A percentile compares a stretch with the other conserved stretches of the same genome.
phyloP scores from a whole-genome alignment of 2,797 vertebrate genomes.

The Acipenser oxyrinchus region DNA sequence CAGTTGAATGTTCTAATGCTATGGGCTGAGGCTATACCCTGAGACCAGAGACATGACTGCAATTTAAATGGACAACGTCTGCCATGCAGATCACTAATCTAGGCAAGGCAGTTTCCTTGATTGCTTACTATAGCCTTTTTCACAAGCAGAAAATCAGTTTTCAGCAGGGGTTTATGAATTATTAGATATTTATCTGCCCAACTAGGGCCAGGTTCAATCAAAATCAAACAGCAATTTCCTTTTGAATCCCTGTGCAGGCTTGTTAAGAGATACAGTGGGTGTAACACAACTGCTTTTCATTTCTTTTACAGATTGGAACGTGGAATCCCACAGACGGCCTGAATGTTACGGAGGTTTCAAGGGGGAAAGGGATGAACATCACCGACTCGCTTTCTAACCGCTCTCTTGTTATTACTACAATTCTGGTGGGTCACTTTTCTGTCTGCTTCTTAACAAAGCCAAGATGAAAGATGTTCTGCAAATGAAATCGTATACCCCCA shows the following conservation, averaged over 20 bases:
- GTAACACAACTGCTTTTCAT: not conserved
- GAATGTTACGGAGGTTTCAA: slow-evolving; percentile 88
- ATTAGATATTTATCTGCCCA: not conserved
- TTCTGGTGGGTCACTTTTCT: slow-evolving; percentile 72
- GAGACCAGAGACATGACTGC: not conserved
- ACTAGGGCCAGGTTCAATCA: not conserved
- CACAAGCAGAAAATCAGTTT: not conserved
- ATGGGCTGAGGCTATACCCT: not conserved
- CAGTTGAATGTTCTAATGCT: not conserved
- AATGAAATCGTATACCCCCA: no score
- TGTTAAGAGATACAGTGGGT: not conserved
- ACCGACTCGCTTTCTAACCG: slow-evolving; percentile 93
- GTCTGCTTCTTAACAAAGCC: no score
- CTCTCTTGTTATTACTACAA: slow-evolving; percentile 88
- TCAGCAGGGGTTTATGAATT: not conserved
- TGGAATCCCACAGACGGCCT: slow-evolving; percentile 87
- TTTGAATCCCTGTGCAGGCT: no score
- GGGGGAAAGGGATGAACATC: slow-evolving; percentile 88
- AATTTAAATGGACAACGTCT: slow-evolving; percentile 1
- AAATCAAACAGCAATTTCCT: not conserved
- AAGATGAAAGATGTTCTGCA: no score
- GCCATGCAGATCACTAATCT: slow-evolving; percentile 1
- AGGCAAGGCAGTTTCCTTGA: slow-evolving; percentile 9
- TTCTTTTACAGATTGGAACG: slow-evolving; percentile 76
- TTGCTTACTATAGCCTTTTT: slow-evolving; percentile 7